Base-by-base conservation (phyloP, 1,140 invertebrate genomes). In the Neuroterus valhalla region DNA sequence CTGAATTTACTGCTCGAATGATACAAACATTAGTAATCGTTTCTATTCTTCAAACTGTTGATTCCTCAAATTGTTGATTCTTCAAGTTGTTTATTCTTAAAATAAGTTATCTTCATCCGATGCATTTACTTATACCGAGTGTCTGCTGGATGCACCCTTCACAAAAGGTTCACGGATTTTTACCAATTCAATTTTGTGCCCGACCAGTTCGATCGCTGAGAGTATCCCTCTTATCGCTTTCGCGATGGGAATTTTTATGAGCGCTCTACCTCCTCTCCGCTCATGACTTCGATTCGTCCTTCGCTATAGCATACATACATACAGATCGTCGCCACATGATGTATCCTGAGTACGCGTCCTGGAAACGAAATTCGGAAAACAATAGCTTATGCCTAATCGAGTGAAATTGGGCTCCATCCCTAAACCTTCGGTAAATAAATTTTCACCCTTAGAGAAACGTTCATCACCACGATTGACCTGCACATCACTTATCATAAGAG, bases 241-340 rank as follows among this genome's bases (percentile, higher is more conserved):
- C 78, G 77, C 79, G 80, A 85, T 84, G 79, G 78, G 72, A 80
- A 86, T 79, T 84, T 86, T 86, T 85, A 86, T 78, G 80, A 75
- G 23, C 77, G 80, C 72, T 83, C 83, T 78, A 78, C 79, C 75
- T 72, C 78, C 81, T 85, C 79, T 82, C 77, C 72, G 3, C 23
- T 62, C 26, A 38, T 31, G 12, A 31, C 26, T 62, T 62, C 55
- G 55, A 62, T 62, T 62, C 55, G 55, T 62, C 31, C 23, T 26
- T 38, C 31, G 23, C 23, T 19, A 14, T 1, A n/a, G n/a, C n/a
- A n/a, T n/a, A n/a, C 26, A 62, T 62, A 62, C 26, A 62, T 62
- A 62, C 55, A 62, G 55, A 62, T 62, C 23, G 55, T 38, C 55
- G 55, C 55, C 55, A 62, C 55, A 62, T 14, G 55, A 62, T 62